Base-by-base conservation (phyloP, 2,113 vertebrate genomes). In the Podarcis cretensis region DNA sequence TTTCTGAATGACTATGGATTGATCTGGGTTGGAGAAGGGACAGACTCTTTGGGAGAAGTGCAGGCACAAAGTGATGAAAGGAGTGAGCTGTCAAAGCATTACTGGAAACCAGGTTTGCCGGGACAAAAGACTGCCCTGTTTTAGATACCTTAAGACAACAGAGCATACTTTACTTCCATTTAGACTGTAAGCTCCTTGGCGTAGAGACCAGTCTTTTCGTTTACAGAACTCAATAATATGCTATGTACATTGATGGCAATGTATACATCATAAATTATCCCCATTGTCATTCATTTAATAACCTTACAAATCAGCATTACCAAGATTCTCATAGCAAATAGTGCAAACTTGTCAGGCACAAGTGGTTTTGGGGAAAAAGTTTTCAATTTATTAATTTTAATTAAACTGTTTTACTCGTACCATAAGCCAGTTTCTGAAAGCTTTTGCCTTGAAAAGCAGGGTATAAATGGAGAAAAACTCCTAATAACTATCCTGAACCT, bases 1-100 rank as follows among this genome's bases (percentile, higher is more conserved):
- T 99, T 99, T 95, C 97, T 99, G 16, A 90, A 79, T 16, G 98
- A 99, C 94, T 99, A 98, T 0, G 98, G 98, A n/a, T 95, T 99
- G 96, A 94, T 97, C 75, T 99, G 98, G 98, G 97, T 99, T 27
- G 98, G 98, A 20, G 96, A 97, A 37, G 86, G 76, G 1, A 83
- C 73, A 1, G 57, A 68, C 27, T 87, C 84, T 40, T 63, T 65
- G 35, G 94, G 89, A 74, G 94, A 91, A 1, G 12, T 81, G n/a
- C 75, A 86, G n/a, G 30, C 30, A 0, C 32, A 4, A 21, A 25
- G 76, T 77, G 85, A 91, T 27, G 88, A 93, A 32, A 90, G 90
- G 3, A 35, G 71, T 3, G 90, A 81, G 82, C 92, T 87, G 27
- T 32, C 89, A 93, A 95, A 93, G 95, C 92, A 77, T 54, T 85